Base-by-base conservation (phyloP, 2,113 vertebrate genomes). In the Aspidoscelis tigris region DNA sequence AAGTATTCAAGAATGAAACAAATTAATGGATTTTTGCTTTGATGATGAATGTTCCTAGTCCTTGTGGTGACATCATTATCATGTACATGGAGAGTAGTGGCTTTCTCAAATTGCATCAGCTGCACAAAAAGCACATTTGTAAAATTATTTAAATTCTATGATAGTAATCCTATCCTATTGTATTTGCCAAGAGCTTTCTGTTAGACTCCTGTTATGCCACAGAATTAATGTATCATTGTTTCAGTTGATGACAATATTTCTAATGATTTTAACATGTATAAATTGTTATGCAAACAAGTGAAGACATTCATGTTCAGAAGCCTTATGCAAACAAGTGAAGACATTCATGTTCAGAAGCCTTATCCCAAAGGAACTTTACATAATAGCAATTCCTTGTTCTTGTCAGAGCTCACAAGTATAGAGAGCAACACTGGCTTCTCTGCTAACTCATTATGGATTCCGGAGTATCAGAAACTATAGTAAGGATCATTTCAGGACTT, bases 381-480 rank as follows among this genome's bases (percentile, higher is more conserved):
- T 90, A 90, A 91, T 39, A 81, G 80, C 87, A 89, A 88, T 87
- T 82, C 68, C 88, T 68, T 88, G 91, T 90, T 84, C 85, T 83
- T 0, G 0, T 86, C 84, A 82, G 77, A 86, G 74, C 74, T 84
- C 50, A 39, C 81, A 73, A 81, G 74, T 26, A 2, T 6, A 26
- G 82, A 82, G 88, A 86, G 76, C 7, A 70, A 41, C 84, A 58
- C 72, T 86, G 84, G n/a, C 79, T 79, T 26, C 79, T 43, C 33
- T 74, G 58, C 82, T 39, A 71, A 89, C 43, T 82, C 76, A 43
- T 3, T 80, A 78, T 1, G 81, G 73, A 11, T 33, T 61, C 26
- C 3, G 33, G 41, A 68, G 21, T 21, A 69, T 61, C 43, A 85
- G 76, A 84, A 88, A 39, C 69, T 81, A 24, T 22, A 70, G n/a